Evolutionary conservation across 30 jellyfish, hydroid and myxozoan species (phyloP).

Genomic region (Aurelia aurita): DNA sequence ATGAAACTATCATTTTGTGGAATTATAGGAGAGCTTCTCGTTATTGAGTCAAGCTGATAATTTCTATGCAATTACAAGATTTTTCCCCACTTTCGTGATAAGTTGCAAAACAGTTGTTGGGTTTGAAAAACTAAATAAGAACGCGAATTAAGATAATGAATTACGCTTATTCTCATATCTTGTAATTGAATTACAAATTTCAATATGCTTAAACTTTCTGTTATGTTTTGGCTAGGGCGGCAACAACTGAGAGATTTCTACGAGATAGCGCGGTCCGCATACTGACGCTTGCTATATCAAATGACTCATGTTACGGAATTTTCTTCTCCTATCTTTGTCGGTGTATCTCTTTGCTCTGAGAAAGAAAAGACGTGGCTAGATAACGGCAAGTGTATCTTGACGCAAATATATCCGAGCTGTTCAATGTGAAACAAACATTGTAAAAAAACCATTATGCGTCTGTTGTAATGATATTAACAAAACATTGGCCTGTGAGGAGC

Average conservation of each 20-base stretch:
- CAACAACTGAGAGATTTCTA: slow-evolving; percentile 48
- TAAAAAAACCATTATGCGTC: not conserved
- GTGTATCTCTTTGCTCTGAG: slow-evolving; percentile 77
- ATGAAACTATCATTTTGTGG: slow-evolving; percentile 51
- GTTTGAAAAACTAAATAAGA: slow-evolving; percentile 65
- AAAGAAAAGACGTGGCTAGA: slow-evolving; percentile 61
- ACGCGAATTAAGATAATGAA: slow-evolving; percentile 76
- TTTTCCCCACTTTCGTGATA: slow-evolving; percentile 70
- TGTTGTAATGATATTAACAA: not conserved
- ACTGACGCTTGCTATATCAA: slow-evolving; percentile 27
- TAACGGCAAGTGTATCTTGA: slow-evolving; percentile 31
- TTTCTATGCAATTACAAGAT: slow-evolving; percentile 49
- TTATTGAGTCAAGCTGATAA: slow-evolving; percentile 50
- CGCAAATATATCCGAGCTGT: slow-evolving; percentile 13
- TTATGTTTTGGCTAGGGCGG: slow-evolving; percentile 83
- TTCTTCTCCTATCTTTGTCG: slow-evolving; percentile 64
- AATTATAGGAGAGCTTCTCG: slow-evolving; percentile 29
- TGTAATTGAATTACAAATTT: slow-evolving; percentile 58
- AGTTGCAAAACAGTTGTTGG: slow-evolving; percentile 54
- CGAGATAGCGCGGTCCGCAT: slow-evolving; percentile 51
- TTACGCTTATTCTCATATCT: slow-evolving; percentile 76
- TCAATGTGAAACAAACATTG: too few relatives aligned
- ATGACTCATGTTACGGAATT: slow-evolving; percentile 37
- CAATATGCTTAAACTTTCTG: slow-evolving; percentile 80
- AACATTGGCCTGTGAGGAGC: not conserved